These are phyloP conservation scores for Rhinolophus ferrumequinum DNA, from an alignment of 2,113 vertebrate genomes.

Conservation along the genomic window DNA sequence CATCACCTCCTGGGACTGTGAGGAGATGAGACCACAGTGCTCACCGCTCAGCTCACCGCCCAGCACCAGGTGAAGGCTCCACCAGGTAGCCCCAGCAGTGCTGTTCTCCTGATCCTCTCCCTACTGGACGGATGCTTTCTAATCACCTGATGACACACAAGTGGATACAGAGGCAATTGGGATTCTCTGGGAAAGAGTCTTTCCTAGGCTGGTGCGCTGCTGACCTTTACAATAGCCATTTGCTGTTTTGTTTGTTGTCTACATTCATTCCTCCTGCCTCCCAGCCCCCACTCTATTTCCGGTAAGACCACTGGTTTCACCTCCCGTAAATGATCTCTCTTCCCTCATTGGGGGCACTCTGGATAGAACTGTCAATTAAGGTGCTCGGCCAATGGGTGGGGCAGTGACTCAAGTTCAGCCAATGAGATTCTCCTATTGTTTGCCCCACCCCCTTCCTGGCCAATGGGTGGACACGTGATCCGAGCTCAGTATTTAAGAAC, in stretches of 20 bases:
- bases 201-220: neutral
- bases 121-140: neutral
- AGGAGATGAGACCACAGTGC: neutral
- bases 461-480: neutral
- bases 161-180: neutral
- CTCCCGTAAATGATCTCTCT: neutral
- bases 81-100: accelerated
- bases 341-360: neutral
- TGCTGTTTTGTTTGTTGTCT: neutral
- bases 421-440: neutral
- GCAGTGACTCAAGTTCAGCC: neutral
- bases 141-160: accelerated
- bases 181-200: neutral
- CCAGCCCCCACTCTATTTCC: neutral
- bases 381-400: neutral
- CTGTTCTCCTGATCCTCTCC: neutral
- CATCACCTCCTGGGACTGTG: neutral
- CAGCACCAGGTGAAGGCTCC: neutral
- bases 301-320: neutral
- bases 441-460: neutral
- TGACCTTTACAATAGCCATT: accelerated
- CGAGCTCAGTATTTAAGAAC: neutral
- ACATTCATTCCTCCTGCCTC: neutral
- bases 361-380: neutral
- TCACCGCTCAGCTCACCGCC: too few relatives aligned